These are phyloP conservation scores for Aldrovandia affinis DNA, from an alignment of 2,797 vertebrate genomes.

Conservation along the genomic window DNA sequence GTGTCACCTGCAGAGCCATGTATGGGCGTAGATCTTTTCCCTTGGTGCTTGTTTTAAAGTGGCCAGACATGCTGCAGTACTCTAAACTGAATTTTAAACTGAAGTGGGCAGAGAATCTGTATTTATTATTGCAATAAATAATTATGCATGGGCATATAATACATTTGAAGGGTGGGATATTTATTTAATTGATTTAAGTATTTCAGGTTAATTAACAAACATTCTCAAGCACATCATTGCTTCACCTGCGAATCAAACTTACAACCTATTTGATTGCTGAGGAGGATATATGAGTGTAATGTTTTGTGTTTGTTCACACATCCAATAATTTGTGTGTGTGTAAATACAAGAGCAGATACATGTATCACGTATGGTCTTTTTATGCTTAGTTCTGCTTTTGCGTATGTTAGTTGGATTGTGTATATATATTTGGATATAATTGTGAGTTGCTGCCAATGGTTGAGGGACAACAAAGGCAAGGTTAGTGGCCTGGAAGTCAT, in stretches of 20 bases:
- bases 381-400: neutral
- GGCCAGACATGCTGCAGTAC: neutral
- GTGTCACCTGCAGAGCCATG: neutral
- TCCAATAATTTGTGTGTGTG: neutral
- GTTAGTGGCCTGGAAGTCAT: constrained; percentile 57
- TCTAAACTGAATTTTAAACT: neutral
- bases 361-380: neutral
- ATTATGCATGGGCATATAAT: neutral
- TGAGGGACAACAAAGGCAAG: constrained; percentile 14
- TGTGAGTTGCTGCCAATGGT: constrained; percentile 8
- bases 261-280: neutral
- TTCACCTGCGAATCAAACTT: neutral
- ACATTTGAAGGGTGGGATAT: neutral
- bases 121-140: neutral
- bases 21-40: neutral
- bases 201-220: neutral
- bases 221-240: neutral
- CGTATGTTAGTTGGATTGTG: constrained; percentile 15
- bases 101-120: neutral
- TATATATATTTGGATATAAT: neutral
- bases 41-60: neutral
- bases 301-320: neutral
- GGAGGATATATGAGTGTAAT: neutral
- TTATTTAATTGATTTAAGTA: neutral
- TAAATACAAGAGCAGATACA: neutral